Evolutionary conservation across 2,888 invertebrate species (phyloP).

Genomic region (Chaitophorus viminalis): DNA sequence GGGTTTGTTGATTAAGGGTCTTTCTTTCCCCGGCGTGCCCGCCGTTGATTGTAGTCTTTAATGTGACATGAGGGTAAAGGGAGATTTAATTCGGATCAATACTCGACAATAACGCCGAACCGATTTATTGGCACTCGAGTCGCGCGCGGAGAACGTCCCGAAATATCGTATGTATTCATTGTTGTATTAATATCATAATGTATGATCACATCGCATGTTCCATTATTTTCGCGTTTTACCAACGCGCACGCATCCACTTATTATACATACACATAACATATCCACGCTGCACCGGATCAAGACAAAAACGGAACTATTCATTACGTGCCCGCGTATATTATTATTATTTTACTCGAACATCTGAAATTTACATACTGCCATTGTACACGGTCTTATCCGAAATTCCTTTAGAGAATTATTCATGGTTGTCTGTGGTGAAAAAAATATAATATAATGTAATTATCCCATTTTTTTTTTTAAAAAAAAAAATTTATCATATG

Average conservation of each 20-base stretch:
- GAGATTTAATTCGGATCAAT: constrained; percentile 61
- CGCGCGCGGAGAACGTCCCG: not conserved
- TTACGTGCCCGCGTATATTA: not conserved
- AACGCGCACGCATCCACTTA: too few relatives aligned
- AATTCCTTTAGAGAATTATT: constrained; percentile 45
- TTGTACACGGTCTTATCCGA: constrained; percentile 42
- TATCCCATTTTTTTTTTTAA: constrained; percentile 46
- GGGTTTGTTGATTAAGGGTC: constrained; percentile 62
- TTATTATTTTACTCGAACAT: constrained; percentile 42
- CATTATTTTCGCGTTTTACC: not conserved
- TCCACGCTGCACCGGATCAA: not conserved
- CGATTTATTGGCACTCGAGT: constrained; percentile 43
- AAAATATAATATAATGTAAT: constrained; percentile 41
- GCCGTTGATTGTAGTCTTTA: constrained; percentile 61
- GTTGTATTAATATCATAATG: constrained; percentile 1
- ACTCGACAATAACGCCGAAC: constrained; percentile 52
- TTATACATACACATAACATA: not conserved
- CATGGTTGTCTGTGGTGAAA: not conserved
- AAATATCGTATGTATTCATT: too few relatives aligned
- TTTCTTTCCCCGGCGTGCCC: constrained; percentile 55
- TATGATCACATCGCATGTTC: not conserved
- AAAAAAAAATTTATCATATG: constrained; percentile 42
- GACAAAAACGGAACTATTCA: constrained; percentile 16
- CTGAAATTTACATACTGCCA: constrained; percentile 39
- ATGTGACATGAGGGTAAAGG: constrained; percentile 53